Evolutionary conservation across 2,113 vertebrate genomes (phyloP).

Genomic region (Brachypodius melanocephalos): DNA sequence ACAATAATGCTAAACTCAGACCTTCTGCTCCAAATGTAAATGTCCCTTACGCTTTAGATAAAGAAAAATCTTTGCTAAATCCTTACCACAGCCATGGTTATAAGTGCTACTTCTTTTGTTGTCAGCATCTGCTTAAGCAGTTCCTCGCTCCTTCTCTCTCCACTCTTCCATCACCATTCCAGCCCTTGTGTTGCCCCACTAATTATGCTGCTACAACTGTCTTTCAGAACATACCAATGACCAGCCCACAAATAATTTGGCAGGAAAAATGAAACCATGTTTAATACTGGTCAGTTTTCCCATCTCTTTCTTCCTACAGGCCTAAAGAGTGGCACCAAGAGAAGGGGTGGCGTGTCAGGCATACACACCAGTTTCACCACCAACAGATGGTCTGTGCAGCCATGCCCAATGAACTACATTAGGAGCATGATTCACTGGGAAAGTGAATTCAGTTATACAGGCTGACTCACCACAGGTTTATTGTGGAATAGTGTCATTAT

Average conservation of each 20-base stretch:
- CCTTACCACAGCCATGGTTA: not conserved
- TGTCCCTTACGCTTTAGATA: not conserved
- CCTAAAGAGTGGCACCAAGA: not conserved
- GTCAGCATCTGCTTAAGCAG: not conserved
- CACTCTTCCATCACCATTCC: not conserved
- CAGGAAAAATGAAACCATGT: not conserved
- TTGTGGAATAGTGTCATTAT: not conserved
- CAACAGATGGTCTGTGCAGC: not conserved
- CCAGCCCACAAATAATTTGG: not conserved
- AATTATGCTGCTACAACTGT: not conserved
- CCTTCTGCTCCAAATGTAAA: not conserved
- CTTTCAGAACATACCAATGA: not conserved
- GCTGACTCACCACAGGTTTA: slow-evolving; percentile 8
- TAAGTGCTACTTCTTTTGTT: not conserved
- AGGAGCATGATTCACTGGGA: not conserved
- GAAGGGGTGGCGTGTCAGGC: not conserved
- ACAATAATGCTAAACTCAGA: not conserved
- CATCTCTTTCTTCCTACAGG: not conserved
- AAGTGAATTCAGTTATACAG: not conserved
- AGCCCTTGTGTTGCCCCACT: not conserved
- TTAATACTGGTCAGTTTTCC: not conserved
- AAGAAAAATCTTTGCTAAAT: not conserved
- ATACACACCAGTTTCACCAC: not conserved
- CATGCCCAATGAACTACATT: not conserved
- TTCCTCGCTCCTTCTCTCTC: not conserved